Percentiles rank a stretch among this genome's conserved stretches.
Evolutionary conservation across 1,140 invertebrate genomes (phyloP).

Genomic region (Bombyx mandarina): DNA sequence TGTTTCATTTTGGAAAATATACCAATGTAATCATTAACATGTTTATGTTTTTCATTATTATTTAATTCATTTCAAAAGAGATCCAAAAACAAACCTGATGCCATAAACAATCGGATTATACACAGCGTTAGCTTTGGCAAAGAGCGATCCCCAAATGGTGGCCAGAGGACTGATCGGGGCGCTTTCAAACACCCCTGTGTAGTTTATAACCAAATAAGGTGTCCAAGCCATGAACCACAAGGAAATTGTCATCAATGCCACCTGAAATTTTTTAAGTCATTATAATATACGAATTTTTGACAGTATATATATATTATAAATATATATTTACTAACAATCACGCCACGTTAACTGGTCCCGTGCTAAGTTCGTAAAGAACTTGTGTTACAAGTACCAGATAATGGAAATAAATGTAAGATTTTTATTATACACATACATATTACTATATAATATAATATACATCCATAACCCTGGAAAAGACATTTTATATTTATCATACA

Average conservation of each 20-base stretch:
- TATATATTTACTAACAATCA: too few species aligned
- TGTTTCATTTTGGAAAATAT: too few species aligned
- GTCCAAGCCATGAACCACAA: slow-evolving; percentile 86
- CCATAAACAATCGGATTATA: slow-evolving; percentile 81
- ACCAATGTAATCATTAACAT: not conserved
- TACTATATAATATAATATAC: too few species aligned
- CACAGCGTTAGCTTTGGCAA: slow-evolving; percentile 77
- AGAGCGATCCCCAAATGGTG: slow-evolving; percentile 79
- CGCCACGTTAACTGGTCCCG: too few species aligned
- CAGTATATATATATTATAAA: not conserved
- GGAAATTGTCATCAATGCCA: slow-evolving; percentile 81
- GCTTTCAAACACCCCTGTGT: slow-evolving; percentile 76
- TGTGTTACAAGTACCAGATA: too few species aligned
- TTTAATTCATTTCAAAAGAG: not conserved
- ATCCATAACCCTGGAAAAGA: too few species aligned
- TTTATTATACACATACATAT: too few species aligned
- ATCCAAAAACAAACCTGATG: slow-evolving; percentile 59
- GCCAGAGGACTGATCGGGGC: slow-evolving; percentile 75
- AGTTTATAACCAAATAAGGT: slow-evolving; percentile 81
- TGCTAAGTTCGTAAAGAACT: too few species aligned
- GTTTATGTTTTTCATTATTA: not conserved
- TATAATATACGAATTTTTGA: slow-evolving; percentile 5
- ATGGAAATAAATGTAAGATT: too few species aligned
- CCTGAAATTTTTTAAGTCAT: slow-evolving; percentile 46
- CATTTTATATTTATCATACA: too few species aligned